These are phyloP conservation scores for Aleiodes sp. DNA, from an alignment of 1,140 invertebrate species.

Conservation along the genomic window DNA sequence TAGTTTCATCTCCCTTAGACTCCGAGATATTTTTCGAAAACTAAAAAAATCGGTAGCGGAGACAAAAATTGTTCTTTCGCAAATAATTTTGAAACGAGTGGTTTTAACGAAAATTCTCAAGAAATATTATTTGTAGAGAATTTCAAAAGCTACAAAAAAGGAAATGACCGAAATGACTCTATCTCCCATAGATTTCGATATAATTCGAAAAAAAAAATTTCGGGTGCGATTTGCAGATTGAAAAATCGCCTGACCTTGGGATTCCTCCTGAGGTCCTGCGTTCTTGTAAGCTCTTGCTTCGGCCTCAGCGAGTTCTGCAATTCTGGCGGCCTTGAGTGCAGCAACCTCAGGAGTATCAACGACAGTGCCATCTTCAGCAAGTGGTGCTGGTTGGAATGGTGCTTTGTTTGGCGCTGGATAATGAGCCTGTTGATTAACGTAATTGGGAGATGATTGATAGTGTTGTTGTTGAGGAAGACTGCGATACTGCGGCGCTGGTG, in stretches of 20 bases:
- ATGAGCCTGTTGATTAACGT: constrained; percentile 38
- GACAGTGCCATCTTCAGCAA: constrained; percentile 68
- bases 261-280: constrained; percentile 56
- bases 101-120: too few species aligned
- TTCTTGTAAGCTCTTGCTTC: constrained; percentile 67
- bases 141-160: too few species aligned
- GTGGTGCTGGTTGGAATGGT: constrained; percentile 64
- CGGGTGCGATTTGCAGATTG: too few species aligned
- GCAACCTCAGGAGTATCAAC: constrained; percentile 72
- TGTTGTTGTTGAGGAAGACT: constrained; percentile 42
- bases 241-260: constrained; percentile 56
- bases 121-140: too few species aligned
- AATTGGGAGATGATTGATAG: constrained; percentile 40
- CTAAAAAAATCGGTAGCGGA: neutral
- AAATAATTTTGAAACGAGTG: too few species aligned
- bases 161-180: too few species aligned
- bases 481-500: constrained; percentile 16
- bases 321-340: constrained; percentile 63
- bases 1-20: too few species aligned
- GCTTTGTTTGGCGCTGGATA: constrained; percentile 36
- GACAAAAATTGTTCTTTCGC: too few species aligned
- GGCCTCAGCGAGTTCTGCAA: constrained; percentile 60
- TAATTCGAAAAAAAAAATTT: too few species aligned
- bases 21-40: constrained; percentile 7
- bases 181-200: too few species aligned